A percentile compares a stretch with the other conserved stretches of the same genome.
These are phyloP conservation scores for Tragelaphus buxtoni DNA, from an alignment of 2,113 vertebrate genomes.

Conservation along the genomic window DNA sequence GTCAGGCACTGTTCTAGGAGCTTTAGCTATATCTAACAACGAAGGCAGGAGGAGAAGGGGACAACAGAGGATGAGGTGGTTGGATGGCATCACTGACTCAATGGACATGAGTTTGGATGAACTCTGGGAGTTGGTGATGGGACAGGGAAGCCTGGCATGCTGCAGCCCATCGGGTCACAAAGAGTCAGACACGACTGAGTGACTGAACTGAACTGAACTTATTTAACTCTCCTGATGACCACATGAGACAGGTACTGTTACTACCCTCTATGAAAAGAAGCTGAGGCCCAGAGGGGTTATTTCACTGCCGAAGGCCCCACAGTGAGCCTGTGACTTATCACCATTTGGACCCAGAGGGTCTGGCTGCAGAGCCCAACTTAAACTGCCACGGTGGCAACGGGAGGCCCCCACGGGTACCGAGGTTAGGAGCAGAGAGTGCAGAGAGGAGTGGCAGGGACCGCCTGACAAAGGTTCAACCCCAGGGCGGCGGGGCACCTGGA, in stretches of 20 bases:
- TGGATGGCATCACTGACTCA: not conserved
- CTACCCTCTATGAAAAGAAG: not conserved
- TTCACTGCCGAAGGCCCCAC: not conserved
- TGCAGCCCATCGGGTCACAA: not conserved
- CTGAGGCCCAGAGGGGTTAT: not conserved
- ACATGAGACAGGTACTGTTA: fast-evolving
- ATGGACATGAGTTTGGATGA: not conserved
- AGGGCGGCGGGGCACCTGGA: fast-evolving
- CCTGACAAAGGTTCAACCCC: not conserved
- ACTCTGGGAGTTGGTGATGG: not conserved
- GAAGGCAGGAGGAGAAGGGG: not conserved
- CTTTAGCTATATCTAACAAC: not conserved
- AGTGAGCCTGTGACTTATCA: not conserved
- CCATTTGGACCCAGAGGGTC: not conserved
- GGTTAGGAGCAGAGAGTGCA: not conserved
- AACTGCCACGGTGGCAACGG: fast-evolving
- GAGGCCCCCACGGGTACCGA: fast-evolving
- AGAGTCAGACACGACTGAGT: not conserved
- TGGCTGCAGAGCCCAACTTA: not conserved
- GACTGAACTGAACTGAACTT: not conserved
- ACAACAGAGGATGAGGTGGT: not conserved
- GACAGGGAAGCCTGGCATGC: not conserved
- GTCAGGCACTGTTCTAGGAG: not conserved
- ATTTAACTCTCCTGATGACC: not conserved
- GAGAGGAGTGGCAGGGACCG: not conserved